A percentile compares a stretch with the other conserved stretches of the same genome.
phyloP scores from a whole-genome alignment of 2,113 vertebrate species.

The Edolisoma coerulescens region DNA sequence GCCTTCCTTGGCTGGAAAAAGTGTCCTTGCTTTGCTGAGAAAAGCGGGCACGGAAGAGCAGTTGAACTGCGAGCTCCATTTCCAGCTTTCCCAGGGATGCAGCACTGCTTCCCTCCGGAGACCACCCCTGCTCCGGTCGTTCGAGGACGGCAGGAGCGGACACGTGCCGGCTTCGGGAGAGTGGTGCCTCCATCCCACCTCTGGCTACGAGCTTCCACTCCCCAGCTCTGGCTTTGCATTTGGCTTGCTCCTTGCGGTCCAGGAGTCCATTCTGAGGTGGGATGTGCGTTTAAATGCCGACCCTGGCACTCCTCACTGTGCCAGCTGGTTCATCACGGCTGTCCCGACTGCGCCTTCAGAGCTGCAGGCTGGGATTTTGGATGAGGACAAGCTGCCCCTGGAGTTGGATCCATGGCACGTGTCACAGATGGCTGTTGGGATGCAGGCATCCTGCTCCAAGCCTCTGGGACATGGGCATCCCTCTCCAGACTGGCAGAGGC shows the following conservation, averaged over 20 bases:
- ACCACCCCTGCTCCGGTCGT: fast-evolving
- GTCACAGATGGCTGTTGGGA: neutral
- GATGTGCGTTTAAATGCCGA: fast-evolving
- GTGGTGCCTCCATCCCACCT: neutral
- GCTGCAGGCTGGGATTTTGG: neutral
- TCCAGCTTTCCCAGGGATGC: neutral
- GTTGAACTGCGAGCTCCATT: neutral
- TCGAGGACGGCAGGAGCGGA: fast-evolving
- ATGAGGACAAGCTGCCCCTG: neutral
- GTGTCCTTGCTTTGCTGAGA: neutral
- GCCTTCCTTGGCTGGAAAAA: neutral
- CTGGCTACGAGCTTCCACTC: neutral
- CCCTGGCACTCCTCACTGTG: neutral
- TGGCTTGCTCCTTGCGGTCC: neutral
- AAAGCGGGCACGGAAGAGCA: neutral
- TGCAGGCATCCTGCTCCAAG: neutral
- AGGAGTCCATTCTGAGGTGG: neutral
- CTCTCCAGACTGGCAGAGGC: neutral
- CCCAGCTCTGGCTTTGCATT: neutral
- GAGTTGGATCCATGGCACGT: fast-evolving
- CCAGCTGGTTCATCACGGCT: fast-evolving
- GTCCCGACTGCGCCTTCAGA: fast-evolving
- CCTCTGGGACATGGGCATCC: neutral
- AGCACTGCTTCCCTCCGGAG: fast-evolving
- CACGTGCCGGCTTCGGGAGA: neutral